phyloP scores from a whole-genome alignment of 64 coral and sea anemone genomes.

The Montipora foliosa region DNA sequence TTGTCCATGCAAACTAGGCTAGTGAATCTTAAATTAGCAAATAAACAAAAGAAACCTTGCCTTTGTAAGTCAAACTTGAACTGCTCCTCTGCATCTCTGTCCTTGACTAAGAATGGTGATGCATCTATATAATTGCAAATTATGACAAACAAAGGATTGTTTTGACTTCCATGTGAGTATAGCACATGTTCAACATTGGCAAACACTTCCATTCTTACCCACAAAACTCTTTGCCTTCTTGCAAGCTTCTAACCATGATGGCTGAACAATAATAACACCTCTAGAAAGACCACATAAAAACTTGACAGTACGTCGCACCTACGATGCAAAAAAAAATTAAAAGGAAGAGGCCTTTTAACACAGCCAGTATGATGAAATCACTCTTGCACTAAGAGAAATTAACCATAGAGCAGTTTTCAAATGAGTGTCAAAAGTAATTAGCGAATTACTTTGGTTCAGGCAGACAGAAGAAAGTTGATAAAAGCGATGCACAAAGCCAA shows the following conservation, averaged over 20 bases:
- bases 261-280: conserved; percentile 75
- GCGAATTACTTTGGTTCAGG: no score
- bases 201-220: conserved; percentile 48
- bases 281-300: conserved; percentile 93
- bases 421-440: no score
- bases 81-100: conserved; percentile 86
- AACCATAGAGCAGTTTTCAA: no score
- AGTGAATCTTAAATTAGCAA: no score
- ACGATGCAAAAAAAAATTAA: neutral
- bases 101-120: conserved; percentile 72
- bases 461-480: no score
- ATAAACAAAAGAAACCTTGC: neutral
- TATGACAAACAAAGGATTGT: no score
- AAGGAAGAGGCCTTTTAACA: neutral
- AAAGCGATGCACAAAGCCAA: no score
- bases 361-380: no score
- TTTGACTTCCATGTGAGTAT: neutral
- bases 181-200: neutral
- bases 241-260: conserved; percentile 85
- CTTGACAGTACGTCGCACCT: conserved; percentile 97
- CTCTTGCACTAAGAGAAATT: no score
- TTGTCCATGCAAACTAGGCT: no score
- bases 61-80: conserved; percentile 86
- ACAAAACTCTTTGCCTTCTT: conserved; percentile 88
- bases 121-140: conserved; percentile 35